These are phyloP conservation scores for Hirtodrosophila alboralis DNA, from an alignment of 2,888 invertebrate species.

Conservation along the genomic window DNA sequence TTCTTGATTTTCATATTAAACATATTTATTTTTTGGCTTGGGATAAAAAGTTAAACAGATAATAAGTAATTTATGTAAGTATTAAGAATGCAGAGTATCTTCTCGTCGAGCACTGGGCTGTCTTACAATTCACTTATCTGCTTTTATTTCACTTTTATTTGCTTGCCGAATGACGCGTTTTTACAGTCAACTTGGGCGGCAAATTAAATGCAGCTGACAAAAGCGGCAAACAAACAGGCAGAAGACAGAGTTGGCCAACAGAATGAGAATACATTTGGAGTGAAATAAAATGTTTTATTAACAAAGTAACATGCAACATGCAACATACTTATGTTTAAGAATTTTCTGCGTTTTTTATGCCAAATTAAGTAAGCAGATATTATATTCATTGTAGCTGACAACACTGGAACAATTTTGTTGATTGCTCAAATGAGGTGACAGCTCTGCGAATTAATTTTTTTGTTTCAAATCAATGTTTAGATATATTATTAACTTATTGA, in stretches of 20 bases:
- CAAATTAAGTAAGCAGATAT: no score
- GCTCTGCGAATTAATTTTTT: neutral
- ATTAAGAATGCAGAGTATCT: constrained; percentile 7
- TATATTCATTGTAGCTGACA: neutral
- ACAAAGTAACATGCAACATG: constrained; percentile 25
- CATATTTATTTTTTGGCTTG: no score
- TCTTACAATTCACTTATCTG: neutral
- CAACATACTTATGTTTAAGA: constrained; percentile 6
- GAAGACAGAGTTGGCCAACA: constrained; percentile 41
- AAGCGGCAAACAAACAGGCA: constrained; percentile 24
- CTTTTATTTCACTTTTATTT: constrained; percentile 64
- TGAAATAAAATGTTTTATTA: constrained; percentile 75
- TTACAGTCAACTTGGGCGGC: constrained; percentile 67
- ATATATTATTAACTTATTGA: no score
- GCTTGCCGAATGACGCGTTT: constrained; percentile 49
- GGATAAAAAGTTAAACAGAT: no score
- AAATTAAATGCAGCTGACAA: constrained; percentile 71
- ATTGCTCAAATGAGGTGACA: neutral
- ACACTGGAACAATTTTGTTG: neutral
- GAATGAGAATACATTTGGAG: constrained; percentile 71
- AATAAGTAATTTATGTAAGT: neutral
- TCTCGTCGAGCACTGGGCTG: neutral
- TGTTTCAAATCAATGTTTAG: no score
- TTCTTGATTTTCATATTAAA: no score
- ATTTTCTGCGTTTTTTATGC: constrained; percentile 3